Conservation (phyloP, 1,140 invertebrate species). For the Temnothorax longispinosus region DNA sequence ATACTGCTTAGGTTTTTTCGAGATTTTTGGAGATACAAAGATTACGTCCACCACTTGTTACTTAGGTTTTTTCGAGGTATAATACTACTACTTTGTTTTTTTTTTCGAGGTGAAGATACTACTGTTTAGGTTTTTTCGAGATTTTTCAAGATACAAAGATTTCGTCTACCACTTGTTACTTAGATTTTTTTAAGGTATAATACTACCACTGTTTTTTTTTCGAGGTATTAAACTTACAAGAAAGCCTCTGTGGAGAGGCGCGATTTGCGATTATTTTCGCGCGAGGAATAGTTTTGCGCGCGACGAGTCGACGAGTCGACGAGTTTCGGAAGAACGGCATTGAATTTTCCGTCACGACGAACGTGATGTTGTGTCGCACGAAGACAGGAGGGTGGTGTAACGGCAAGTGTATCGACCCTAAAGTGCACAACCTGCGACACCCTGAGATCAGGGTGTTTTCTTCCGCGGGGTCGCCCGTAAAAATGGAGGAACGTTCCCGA, state of each 20-base stretch:
- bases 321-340: not conserved
- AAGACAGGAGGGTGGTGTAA: not conserved
- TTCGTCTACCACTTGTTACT: no score
- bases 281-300: not conserved
- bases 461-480: slow-evolving; percentile 26
- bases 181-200: no score
- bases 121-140: no score
- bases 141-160: no score
- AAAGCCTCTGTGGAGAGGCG: not conserved
- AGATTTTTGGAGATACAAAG: no score
- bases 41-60: no score
- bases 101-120: no score
- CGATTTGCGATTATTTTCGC: not conserved
- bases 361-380: not conserved
- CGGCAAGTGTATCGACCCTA: slow-evolving; percentile 60
- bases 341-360: slow-evolving; percentile 19
- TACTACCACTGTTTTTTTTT: no score
- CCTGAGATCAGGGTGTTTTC: slow-evolving; percentile 49
- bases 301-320: no score
- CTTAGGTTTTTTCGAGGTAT: no score
- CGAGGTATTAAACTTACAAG: not conserved
- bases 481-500: slow-evolving; percentile 28
- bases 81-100: no score
- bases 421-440: slow-evolving; percentile 62
- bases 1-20: no score